Evolutionary conservation across 92 coral and sea anemone genomes (phyloP), one percentile per base, ranked within the genome.

Genomic region (Actinostola sp.): DNA sequence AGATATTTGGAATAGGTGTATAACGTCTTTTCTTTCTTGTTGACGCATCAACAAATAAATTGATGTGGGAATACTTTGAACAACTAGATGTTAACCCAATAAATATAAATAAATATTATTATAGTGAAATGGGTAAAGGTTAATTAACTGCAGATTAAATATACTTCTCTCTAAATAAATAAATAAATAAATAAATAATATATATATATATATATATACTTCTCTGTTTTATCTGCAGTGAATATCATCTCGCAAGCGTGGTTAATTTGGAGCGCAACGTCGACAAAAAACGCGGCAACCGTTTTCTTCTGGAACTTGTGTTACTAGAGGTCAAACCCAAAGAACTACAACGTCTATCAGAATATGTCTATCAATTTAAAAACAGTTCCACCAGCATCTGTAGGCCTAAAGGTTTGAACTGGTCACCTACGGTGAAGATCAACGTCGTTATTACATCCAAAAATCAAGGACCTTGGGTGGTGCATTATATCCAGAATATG

Each of bases 381-480:
- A 57, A 67, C 59, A 57, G 35, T 14, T 31, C 78, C 9, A 50
- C 28, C 8, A n/a, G n/a, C n/a, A 69, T 92, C 16, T 92, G 90
- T 70, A 63, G 63, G 29, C 93, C 89, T 45, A 61, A 38, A 0
- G 76, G 74, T 24, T 50, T 82, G 61, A 27, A 73, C 2, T 88
- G 93, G 93, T 33, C 55, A 15, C 82, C 91, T 7, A 73, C 78
- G 39, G 89, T 58, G 17, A 75, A 79, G 55, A 76, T 92, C 0
- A 88, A 92, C 42, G 84, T 82, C 13, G 74, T 92, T 32, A 16
- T 92, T 29, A 92, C 93, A 16, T 88, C 84, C 7, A 92, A 88
- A 55, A 82, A 70, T 82, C 97, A 92, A 38, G 97, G 97, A 15
- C 67, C 62, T 29, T 92, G 97, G 97, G 68, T 86, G 20, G 91